Conservation (phyloP, 1,140 invertebrate genomes). For the Pseudomyrmex dendroicus region DNA sequence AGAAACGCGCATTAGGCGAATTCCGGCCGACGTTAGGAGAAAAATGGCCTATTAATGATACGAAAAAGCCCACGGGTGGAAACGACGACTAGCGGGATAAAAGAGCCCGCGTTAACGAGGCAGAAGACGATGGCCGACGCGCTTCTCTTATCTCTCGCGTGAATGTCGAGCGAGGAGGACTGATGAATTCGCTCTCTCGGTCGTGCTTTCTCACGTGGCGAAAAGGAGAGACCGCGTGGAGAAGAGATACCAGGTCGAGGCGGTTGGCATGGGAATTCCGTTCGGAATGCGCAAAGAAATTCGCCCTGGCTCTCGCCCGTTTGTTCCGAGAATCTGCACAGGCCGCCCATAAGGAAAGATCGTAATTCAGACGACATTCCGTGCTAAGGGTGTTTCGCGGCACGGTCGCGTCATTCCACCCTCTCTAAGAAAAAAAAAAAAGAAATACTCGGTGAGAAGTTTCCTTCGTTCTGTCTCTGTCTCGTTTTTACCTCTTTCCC, state of each 20-base stretch:
- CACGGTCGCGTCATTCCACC: neutral
- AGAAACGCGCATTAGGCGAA: neutral
- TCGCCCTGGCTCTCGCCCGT: slow-evolving; percentile 62
- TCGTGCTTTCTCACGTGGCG: slow-evolving; percentile 44
- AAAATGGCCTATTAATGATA: slow-evolving; percentile 38
- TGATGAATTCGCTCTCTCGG: slow-evolving; percentile 40
- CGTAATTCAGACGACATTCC: slow-evolving; percentile 70
- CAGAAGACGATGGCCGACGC: slow-evolving; percentile 29
- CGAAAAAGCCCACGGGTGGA: neutral
- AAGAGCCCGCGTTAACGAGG: slow-evolving; percentile 64
- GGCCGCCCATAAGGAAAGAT: slow-evolving; percentile 59
- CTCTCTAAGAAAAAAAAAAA: too few species aligned
- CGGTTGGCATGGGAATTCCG: slow-evolving; percentile 66
- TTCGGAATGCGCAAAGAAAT: slow-evolving; percentile 71
- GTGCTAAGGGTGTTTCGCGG: slow-evolving; percentile 57
- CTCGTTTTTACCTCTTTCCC: neutral
- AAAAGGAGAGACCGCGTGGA: neutral
- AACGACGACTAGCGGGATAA: neutral
- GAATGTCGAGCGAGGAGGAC: slow-evolving; percentile 57
- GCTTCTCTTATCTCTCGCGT: slow-evolving; percentile 48
- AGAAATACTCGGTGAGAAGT: slow-evolving; percentile 28
- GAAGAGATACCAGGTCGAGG: slow-evolving; percentile 19
- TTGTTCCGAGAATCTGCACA: slow-evolving; percentile 60
- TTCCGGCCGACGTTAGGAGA: neutral
- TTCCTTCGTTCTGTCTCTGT: neutral